Conservation (phyloP, 2,888 invertebrate genomes). For the Netelia fuscicornis region DNA sequence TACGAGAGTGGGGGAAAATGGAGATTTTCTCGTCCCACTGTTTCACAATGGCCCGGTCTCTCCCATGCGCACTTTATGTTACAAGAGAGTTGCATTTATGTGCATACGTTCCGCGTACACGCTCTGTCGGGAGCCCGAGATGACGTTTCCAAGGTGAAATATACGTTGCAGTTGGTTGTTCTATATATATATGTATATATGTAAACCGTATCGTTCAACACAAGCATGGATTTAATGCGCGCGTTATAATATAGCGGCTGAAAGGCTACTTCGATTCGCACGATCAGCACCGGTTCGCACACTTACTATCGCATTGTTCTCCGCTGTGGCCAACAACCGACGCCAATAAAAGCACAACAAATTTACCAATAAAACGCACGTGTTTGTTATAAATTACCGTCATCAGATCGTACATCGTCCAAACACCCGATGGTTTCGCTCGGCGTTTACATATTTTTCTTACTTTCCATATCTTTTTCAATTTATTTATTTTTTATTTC, state of each 20-base stretch:
- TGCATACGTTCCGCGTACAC: conserved; percentile 8
- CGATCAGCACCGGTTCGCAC: conserved; percentile 11
- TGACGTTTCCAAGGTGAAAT: neutral
- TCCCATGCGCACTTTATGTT: no score
- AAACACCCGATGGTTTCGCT: conserved; percentile 45
- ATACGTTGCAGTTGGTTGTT: no score
- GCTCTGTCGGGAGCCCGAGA: neutral
- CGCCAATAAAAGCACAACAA: conserved; percentile 2
- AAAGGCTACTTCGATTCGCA: conserved; percentile 9
- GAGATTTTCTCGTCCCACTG: no score
- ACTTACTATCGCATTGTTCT: conserved; percentile 43
- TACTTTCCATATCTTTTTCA: neutral
- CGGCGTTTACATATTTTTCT: neutral
- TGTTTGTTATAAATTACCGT: conserved; percentile 33
- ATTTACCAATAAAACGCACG: conserved; percentile 27
- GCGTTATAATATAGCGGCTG: neutral
- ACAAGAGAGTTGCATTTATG: conserved; percentile 35
- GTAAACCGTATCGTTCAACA: no score
- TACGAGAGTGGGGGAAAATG: no score
- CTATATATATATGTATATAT: no score
- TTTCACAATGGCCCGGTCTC: no score
- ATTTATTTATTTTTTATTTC: neutral
- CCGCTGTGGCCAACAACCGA: neutral
- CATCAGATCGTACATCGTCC: conserved; percentile 15
- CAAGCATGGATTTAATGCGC: neutral